Percentiles rank a stretch among this genome's conserved stretches.
Conservation (phyloP, 1,140 invertebrate species). For the Odontomachus brunneus region DNA sequence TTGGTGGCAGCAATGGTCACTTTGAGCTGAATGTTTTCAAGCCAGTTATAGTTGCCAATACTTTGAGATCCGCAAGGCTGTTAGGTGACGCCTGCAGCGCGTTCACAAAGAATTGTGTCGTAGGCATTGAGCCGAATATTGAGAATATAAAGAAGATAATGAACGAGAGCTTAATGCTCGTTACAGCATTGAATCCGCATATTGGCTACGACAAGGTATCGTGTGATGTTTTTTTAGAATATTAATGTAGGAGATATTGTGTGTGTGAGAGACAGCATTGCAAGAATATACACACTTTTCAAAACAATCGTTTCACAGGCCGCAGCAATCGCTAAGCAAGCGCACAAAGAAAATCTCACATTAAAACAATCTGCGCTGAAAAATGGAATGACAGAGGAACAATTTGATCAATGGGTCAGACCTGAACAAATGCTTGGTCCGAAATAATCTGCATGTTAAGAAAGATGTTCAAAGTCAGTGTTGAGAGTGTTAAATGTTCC, state of each 20-base stretch:
- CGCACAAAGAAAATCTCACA: constrained; percentile 96
- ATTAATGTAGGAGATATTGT: not conserved
- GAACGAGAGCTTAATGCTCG: constrained; percentile 98
- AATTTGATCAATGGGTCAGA: constrained; percentile 97
- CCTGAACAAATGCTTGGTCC: constrained; percentile 99
- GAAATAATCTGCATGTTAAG: constrained; percentile 88
- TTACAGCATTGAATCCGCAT: constrained; percentile 98
- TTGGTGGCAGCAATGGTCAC: constrained; percentile 98
- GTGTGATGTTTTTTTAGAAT: not conserved
- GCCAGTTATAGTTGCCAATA: constrained; percentile 98
- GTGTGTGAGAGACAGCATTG: too few relatives aligned
- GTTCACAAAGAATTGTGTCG: constrained; percentile 97
- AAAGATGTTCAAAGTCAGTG: not conserved
- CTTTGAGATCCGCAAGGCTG: constrained; percentile 95
- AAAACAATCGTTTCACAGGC: constrained; percentile 86
- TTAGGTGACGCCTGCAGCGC: constrained; percentile 91
- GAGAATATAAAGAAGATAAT: constrained; percentile 93
- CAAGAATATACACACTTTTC: constrained; percentile 7
- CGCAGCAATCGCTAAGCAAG: constrained; percentile 98
- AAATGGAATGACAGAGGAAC: constrained; percentile 93
- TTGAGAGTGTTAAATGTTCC: not conserved
- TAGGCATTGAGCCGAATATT: constrained; percentile 95
- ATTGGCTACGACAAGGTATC: constrained; percentile 98
- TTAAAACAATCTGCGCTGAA: constrained; percentile 96
- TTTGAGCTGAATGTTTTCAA: constrained; percentile 99